Conservation (phyloP, 1,140 invertebrate species). For the Drosophila bocqueti region DNA sequence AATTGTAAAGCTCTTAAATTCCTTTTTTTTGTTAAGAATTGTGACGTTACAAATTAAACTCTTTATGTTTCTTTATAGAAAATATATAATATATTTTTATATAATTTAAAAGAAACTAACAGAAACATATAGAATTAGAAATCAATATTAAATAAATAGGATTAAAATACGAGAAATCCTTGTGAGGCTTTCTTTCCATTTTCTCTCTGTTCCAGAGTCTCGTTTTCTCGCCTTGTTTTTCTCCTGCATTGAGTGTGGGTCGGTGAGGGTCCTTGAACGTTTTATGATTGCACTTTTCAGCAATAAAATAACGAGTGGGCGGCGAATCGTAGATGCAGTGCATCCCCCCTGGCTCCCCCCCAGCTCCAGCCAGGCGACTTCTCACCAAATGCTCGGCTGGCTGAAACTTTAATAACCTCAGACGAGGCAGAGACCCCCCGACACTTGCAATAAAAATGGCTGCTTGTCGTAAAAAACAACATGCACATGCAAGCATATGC, state of each 20-base stretch:
- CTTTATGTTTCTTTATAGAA: too few relatives aligned
- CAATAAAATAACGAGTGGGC: slow-evolving; percentile 64
- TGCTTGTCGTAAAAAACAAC: slow-evolving; percentile 69
- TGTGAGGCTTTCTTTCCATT: background rate
- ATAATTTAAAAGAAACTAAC: background rate
- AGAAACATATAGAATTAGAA: background rate
- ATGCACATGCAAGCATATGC: slow-evolving; percentile 5
- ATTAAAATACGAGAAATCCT: background rate
- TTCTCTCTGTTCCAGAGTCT: background rate
- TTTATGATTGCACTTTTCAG: slow-evolving; percentile 81
- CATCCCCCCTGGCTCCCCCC: background rate
- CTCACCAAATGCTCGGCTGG: slow-evolving; percentile 43
- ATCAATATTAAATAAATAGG: background rate
- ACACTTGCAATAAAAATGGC: slow-evolving; percentile 73
- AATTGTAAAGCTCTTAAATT: too few relatives aligned
- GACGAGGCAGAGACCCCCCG: slow-evolving; percentile 36
- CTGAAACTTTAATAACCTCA: slow-evolving; percentile 79
- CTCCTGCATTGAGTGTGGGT: slow-evolving; percentile 25
- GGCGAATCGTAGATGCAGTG: slow-evolving; percentile 18
- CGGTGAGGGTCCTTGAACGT: slow-evolving; percentile 59
- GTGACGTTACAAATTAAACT: too few relatives aligned
- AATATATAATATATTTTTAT: background rate
- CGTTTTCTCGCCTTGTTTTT: slow-evolving; percentile 5
- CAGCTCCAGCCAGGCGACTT: slow-evolving; percentile 50
- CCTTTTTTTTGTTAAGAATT: too few relatives aligned